These are phyloP conservation scores for Sakesphorus luctuosus DNA, from an alignment of 2,113 vertebrate species.

Conservation along the genomic window DNA sequence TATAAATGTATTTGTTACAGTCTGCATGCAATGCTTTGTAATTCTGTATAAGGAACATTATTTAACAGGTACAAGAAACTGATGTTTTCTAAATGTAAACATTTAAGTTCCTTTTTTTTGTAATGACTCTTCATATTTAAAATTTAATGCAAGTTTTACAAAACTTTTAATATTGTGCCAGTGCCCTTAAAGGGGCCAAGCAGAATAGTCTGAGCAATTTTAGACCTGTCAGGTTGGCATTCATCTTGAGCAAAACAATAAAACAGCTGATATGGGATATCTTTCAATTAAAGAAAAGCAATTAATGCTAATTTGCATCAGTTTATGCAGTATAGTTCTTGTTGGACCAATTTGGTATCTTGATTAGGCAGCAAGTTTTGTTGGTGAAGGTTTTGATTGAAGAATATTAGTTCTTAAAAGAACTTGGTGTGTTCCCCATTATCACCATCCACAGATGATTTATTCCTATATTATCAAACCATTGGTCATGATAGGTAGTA, in stretches of 20 bases:
- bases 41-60: neutral
- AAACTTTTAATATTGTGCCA: neutral
- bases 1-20: neutral
- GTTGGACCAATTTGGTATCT: neutral
- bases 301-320: neutral
- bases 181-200: neutral
- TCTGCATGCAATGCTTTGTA: neutral
- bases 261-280: neutral
- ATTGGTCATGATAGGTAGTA: neutral
- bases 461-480: neutral
- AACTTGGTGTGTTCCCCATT: neutral
- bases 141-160: neutral
- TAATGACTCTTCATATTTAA: neutral
- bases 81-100: neutral
- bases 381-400: neutral
- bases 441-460: neutral
- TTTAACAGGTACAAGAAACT: neutral
- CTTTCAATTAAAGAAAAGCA: neutral
- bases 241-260: neutral
- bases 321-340: neutral
- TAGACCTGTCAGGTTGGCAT: neutral
- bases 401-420: neutral
- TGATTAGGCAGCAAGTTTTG: neutral
- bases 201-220: neutral
- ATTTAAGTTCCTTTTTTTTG: neutral